Evolutionary conservation across 2,113 vertebrate species (phyloP).

Genomic region (Scomber colias): DNA sequence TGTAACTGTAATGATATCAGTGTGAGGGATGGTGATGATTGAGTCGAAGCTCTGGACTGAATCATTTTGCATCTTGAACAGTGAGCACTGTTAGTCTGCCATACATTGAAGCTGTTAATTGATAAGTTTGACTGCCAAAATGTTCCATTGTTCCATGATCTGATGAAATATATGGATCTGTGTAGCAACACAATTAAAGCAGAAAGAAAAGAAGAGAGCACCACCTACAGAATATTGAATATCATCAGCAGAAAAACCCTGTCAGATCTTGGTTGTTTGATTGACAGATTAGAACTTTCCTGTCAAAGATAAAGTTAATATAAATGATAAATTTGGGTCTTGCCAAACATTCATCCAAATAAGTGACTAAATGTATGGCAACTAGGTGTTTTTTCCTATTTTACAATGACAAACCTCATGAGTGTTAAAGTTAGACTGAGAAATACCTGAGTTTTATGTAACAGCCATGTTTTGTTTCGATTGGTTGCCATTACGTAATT

Average conservation of each 20-base stretch:
- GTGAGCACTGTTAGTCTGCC: neutral
- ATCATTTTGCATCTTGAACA: slow-evolving; percentile 31
- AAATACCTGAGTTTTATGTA: neutral
- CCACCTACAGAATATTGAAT: neutral
- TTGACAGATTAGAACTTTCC: neutral
- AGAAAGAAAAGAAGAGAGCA: neutral
- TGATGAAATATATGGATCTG: slow-evolving; percentile 23
- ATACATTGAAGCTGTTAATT: neutral
- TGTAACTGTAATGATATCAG: slow-evolving; percentile 12
- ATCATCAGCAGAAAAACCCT: neutral
- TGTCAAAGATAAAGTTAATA: neutral
- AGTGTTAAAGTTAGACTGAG: neutral
- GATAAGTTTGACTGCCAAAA: slow-evolving; percentile 22
- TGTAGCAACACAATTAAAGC: neutral
- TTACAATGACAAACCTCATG: slow-evolving; percentile 27
- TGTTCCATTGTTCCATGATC: slow-evolving; percentile 29
- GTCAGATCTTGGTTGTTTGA: neutral
- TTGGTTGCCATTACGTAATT: slow-evolving; percentile 36
- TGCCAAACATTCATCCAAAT: too few species aligned
- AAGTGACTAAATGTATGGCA: neutral
- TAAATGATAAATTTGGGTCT: neutral
- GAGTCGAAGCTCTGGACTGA: slow-evolving; percentile 41
- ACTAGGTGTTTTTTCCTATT: neutral
- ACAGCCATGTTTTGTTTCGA: slow-evolving; percentile 13
- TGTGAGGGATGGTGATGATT: slow-evolving; percentile 37